These are phyloP conservation scores for Crocidura indochinensis DNA, from an alignment of 2,797 vertebrate species.

Conservation along the genomic window DNA sequence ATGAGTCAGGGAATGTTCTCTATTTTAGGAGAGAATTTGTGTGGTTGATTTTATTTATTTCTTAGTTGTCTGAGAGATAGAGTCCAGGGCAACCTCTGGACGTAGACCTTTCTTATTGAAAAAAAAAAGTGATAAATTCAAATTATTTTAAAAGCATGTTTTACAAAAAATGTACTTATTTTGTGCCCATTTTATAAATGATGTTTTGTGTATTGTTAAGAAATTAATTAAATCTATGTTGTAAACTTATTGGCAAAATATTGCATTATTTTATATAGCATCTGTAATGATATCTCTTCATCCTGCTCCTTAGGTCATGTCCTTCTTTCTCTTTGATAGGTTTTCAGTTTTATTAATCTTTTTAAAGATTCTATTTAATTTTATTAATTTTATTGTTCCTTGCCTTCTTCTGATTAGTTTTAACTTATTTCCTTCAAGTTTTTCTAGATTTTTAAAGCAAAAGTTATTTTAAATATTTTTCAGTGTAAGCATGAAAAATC, in stretches of 20 bases:
- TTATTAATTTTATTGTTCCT: neutral
- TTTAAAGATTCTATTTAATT: conserved; percentile 35
- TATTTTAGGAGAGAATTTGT: conserved; percentile 56
- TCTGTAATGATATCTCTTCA: neutral
- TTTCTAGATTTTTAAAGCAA: neutral
- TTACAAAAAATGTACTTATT: conserved; percentile 43
- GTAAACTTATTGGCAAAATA: conserved; percentile 45
- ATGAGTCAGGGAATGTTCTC: conserved; percentile 14
- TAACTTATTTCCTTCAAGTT: neutral
- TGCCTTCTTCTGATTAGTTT: conserved; percentile 29
- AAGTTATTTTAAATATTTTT: conserved; percentile 28
- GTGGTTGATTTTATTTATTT: conserved; percentile 25
- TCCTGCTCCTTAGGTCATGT: neutral
- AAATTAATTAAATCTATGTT: conserved; percentile 37
- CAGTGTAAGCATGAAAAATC: neutral
- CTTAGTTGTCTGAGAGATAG: conserved; percentile 47
- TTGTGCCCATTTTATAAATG: conserved; percentile 17
- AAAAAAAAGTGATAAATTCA: conserved; percentile 43
- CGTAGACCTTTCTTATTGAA: conserved; percentile 44
- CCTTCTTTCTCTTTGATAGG: neutral
- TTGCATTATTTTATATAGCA: conserved; percentile 6
- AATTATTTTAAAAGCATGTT: conserved; percentile 45
- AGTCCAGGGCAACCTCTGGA: neutral
- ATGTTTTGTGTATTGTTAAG: conserved; percentile 35
- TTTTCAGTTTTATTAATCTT: conserved; percentile 41